Base-by-base conservation (phyloP, 2,113 vertebrate species). In the Camelus dromedarius region DNA sequence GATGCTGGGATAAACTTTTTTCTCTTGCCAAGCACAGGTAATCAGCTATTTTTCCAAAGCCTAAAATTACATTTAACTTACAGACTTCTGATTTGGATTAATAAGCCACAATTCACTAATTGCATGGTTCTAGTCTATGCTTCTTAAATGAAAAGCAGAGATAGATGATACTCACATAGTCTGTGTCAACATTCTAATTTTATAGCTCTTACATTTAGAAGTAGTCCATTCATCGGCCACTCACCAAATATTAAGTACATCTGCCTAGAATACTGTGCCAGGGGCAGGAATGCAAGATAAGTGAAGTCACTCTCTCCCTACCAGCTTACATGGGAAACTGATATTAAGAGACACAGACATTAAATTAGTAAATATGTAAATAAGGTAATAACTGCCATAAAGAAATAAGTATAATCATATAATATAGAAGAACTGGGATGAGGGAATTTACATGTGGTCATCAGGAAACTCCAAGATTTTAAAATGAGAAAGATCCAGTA, bases 131-230 rank as follows among this genome's bases (percentile, higher is more conserved):
- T 2, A 85, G 32, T 12, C 30, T 70, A 38, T 56, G 52, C 6
- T 90, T 86, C 48, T 83, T 93, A 93, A 83, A 93, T 91, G 42
- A 86, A 92, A 84, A 62, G 14, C 30, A 93, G 76, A 89, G 58
- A 95, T 2, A 79, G 24, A 69, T 69, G 42, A 76, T 46, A 94
- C 8, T 87, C 52, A 84, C 16, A 69, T 26, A 84, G 35, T 83
- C 75, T 67, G 42, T 28, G 48, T 70, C n/a, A 72, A 90, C 42
- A 72, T 66, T 86, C 26, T 70, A 95, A 80, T 75, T 84, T 60
- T 87, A 88, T 91, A 95, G 72, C n/a, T 79, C 56, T 75, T 91
- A 24, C 35, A 66, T 42, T 58, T 48, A 93, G 35, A 80, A 32
- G 73, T 8, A 93, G 8, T 89, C 83, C 42, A 32, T 92, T n/a